Percentiles rank a stretch among this genome's conserved stretches.
phyloP scores from a whole-genome alignment of 2,888 invertebrate species.

The Rutpela maculata region DNA sequence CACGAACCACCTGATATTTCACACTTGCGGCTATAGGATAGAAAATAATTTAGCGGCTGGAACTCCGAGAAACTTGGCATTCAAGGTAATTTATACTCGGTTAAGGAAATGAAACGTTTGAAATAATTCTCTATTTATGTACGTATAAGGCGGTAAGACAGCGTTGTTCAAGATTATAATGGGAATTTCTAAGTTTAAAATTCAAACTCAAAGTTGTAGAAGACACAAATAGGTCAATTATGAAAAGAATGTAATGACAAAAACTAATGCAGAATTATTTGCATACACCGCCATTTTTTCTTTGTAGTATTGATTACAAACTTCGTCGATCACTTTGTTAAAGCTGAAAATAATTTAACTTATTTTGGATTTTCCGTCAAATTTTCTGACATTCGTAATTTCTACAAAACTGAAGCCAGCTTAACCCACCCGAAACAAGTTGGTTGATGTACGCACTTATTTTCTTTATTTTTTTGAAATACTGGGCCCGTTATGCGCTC shows the following conservation, averaged over 20 bases:
- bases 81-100: constrained; percentile 20
- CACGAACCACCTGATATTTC: constrained; percentile 49
- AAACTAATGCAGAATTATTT: no score
- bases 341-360: no score
- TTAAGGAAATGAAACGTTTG: constrained; percentile 9
- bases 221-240: background rate
- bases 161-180: background rate
- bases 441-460: no score
- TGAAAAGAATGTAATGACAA: background rate
- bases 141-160: background rate
- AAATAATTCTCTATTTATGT: background rate
- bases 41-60: constrained; percentile 22
- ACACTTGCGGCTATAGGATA: constrained; percentile 34
- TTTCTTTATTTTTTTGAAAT: no score
- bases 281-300: no score
- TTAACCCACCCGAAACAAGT: no score
- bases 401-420: no score
- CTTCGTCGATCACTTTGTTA: no score
- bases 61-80: constrained; percentile 19
- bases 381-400: no score
- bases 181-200: background rate
- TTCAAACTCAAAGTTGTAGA: background rate
- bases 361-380: no score
- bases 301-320: no score
- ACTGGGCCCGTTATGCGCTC: no score